Conservation (phyloP, 2,797 vertebrate species). For the Discoglossus pictus region DNA sequence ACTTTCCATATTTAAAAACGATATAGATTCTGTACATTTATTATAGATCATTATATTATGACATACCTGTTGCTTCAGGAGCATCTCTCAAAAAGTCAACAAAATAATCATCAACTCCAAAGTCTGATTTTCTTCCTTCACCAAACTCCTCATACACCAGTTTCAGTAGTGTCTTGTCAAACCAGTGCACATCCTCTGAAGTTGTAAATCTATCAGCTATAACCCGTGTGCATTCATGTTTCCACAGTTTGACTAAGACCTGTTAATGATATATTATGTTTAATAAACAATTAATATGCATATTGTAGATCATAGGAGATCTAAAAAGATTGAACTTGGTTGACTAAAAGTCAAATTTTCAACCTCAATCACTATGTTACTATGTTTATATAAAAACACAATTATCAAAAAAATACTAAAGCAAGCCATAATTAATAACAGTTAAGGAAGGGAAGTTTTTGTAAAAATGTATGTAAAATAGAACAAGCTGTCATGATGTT, state of each 20-base stretch:
- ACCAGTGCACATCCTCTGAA: conserved; percentile 84
- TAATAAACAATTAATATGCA: conserved; percentile 20
- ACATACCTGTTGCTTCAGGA: conserved; percentile 83
- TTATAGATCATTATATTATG: not conserved
- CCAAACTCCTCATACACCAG: conserved; percentile 77
- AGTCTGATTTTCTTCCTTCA: conserved; percentile 64
- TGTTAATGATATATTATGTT: conserved; percentile 54
- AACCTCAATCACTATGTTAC: no score
- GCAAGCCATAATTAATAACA: no score
- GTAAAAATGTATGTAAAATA: no score
- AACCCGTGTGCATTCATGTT: conserved; percentile 92
- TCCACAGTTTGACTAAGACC: conserved; percentile 87
- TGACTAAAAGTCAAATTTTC: no score
- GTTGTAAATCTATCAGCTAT: conserved; percentile 91
- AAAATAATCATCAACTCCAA: conserved; percentile 78
- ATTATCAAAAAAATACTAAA: no score
- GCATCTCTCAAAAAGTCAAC: conserved; percentile 91
- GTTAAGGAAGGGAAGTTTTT: no score
- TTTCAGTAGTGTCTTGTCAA: conserved; percentile 75
- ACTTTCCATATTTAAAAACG: no score
- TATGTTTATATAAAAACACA: no score
- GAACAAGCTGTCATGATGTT: no score
- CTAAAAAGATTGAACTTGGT: no score
- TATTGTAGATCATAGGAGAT: no score
- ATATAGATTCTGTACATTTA: no score